Conservation (phyloP, 2,797 vertebrate genomes). For the Micropoecilia bifurca region DNA sequence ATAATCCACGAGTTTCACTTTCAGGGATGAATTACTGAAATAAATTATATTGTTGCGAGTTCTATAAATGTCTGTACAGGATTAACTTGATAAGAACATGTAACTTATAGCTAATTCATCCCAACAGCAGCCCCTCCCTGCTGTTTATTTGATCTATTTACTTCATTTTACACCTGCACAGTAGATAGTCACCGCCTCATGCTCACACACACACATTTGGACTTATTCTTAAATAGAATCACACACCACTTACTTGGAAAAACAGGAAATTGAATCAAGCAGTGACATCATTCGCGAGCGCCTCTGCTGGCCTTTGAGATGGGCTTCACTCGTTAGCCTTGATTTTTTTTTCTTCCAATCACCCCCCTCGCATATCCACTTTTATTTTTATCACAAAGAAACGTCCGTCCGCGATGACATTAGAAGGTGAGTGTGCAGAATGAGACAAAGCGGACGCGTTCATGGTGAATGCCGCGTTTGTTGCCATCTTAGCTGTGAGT, state of each 20-base stretch:
- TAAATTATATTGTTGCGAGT: background rate
- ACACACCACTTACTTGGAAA: background rate
- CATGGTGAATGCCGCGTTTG: background rate
- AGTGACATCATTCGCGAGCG: conserved; percentile 83
- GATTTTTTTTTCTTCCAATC: conserved; percentile 71
- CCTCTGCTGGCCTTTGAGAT: conserved; percentile 83
- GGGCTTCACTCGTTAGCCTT: conserved; percentile 80
- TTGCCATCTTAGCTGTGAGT: conserved; percentile 33
- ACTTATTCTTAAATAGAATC: background rate
- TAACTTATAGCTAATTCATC: background rate
- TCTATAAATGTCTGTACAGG: background rate
- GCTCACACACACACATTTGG: no score
- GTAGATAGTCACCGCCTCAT: no score
- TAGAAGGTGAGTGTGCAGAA: conserved; percentile 72
- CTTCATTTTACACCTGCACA: background rate
- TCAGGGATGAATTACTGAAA: background rate
- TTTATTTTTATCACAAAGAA: conserved; percentile 33
- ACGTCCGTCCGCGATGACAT: conserved; percentile 79
- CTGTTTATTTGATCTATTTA: background rate
- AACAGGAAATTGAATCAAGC: conserved; percentile 63
- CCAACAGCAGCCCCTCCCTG: background rate
- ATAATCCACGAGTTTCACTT: background rate
- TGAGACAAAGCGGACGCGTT: background rate
- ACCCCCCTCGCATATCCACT: conserved; percentile 61
- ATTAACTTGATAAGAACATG: background rate